These are phyloP conservation scores for Galerucella calmariensis DNA, from an alignment of 2,888 invertebrate genomes.

Conservation along the genomic window DNA sequence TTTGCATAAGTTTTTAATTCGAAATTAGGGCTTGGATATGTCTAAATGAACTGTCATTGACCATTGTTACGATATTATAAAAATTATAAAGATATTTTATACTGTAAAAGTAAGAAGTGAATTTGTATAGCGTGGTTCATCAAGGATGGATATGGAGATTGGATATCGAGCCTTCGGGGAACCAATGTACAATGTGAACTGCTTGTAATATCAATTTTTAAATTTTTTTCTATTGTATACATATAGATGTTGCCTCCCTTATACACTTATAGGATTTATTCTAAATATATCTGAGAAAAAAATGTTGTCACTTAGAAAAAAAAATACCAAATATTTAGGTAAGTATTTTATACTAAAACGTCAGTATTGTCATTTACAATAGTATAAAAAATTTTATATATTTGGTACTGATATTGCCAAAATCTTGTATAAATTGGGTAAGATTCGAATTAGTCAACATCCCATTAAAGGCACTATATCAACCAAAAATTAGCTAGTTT, in stretches of 20 bases:
- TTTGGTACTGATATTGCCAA: conserved; percentile 51
- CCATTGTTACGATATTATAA: conserved; percentile 44
- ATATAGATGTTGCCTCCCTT: conserved; percentile 55
- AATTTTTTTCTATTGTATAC: conserved; percentile 47
- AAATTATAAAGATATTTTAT: conserved; percentile 42
- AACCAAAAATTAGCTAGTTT: conserved; percentile 23
- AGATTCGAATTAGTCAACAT: conserved; percentile 32
- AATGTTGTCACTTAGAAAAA: conserved; percentile 51
- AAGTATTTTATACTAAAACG: conserved; percentile 51
- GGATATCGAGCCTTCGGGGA: conserved; percentile 4
- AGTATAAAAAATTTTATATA: conserved; percentile 50
- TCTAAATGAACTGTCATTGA: conserved; percentile 41
- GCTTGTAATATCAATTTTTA: conserved; percentile 43
- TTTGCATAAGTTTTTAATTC: conserved; percentile 11
- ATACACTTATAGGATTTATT: conserved; percentile 52
- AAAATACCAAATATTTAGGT: conserved; percentile 51
- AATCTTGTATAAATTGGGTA: conserved; percentile 27
- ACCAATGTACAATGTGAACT: conserved; percentile 21
- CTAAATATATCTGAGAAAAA: conserved; percentile 51
- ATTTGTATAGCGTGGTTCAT: conserved; percentile 17
- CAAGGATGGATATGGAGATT: neutral
- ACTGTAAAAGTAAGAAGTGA: conserved; percentile 29
- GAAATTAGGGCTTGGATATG: conserved; percentile 25
- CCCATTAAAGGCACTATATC: conserved; percentile 30
- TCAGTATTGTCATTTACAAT: conserved; percentile 52